These are phyloP conservation scores for Phaethornis superciliosus DNA, from an alignment of 2,113 vertebrate species.

Conservation along the genomic window DNA sequence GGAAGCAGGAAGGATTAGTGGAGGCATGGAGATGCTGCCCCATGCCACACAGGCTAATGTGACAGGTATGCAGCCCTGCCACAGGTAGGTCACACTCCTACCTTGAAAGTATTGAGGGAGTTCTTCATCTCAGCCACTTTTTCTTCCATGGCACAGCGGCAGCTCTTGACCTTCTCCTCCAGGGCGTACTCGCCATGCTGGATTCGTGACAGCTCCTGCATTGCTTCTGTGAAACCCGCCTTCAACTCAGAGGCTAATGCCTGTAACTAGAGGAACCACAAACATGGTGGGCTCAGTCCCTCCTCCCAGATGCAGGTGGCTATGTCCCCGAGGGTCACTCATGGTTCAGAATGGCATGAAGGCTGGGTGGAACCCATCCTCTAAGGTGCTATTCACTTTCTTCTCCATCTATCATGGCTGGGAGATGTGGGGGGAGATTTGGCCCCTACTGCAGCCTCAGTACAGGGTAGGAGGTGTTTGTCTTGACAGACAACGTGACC, in stretches of 20 bases:
- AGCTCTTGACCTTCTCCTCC: slow-evolving; percentile 89
- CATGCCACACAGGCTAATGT: accelerated
- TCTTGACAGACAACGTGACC: background rate
- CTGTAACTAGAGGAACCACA: slow-evolving; percentile 83
- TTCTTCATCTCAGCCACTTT: slow-evolving; percentile 94
- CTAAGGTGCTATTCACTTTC: background rate
- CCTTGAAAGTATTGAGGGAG: slow-evolving; percentile 93
- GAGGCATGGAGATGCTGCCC: background rate
- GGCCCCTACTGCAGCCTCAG: background rate
- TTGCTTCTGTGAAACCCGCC: slow-evolving; percentile 85
- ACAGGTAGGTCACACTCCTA: background rate
- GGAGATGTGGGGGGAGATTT: background rate
- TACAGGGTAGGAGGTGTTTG: background rate
- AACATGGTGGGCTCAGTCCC: background rate
- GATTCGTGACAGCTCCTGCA: slow-evolving; percentile 87
- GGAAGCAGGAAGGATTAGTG: background rate
- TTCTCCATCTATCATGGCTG: background rate
- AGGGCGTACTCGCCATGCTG: slow-evolving; percentile 86
- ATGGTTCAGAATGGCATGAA: background rate
- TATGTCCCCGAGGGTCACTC: background rate
- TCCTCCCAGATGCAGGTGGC: background rate
- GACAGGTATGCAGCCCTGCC: background rate
- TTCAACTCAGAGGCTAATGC: slow-evolving; percentile 91
- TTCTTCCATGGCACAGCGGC: slow-evolving; percentile 89
- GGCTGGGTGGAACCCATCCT: background rate